Percentiles rank a stretch among this genome's conserved stretches.
These are phyloP conservation scores for Halocynthia aurantium DNA, from an alignment of 23 tunicate species.

Conservation along the genomic window DNA sequence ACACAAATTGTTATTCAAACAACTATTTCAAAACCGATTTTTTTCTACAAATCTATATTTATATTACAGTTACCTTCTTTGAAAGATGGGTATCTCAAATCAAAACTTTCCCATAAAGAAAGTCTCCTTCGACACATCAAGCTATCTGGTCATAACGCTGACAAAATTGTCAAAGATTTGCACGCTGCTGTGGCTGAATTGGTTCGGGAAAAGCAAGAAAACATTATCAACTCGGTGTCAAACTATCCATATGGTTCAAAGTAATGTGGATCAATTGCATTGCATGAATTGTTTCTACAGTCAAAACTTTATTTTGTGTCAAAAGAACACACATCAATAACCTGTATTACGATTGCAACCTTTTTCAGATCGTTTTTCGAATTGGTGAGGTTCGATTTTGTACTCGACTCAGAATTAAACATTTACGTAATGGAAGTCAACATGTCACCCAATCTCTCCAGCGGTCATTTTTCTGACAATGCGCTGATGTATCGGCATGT, in stretches of 20 bases:
- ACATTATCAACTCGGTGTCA: conserved; percentile 15
- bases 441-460: conserved; percentile 97
- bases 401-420: conserved; percentile 56
- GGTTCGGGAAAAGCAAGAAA: conserved; percentile 42
- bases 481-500: conserved; percentile 80
- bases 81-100: conserved; percentile 19
- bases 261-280: background rate
- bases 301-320: background rate
- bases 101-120: conserved; percentile 57
- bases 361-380: conserved; percentile 57
- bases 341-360: background rate
- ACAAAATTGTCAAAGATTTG: conserved; percentile 23
- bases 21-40: background rate
- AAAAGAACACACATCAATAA: background rate
- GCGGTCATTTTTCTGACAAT: conserved; percentile 69
- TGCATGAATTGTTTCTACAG: no score
- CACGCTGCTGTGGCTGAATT: conserved; percentile 68
- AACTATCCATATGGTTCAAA: conserved; percentile 23
- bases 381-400: conserved; percentile 93
- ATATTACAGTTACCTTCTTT: conserved; percentile 47
- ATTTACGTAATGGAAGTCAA: conserved; percentile 89
- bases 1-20: background rate
- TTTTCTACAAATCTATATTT: background rate
- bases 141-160: conserved; percentile 23
- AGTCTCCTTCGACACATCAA: conserved; percentile 25